Evolutionary conservation across 2,797 vertebrate genomes (phyloP).

Genomic region (Phalanger gymnotis): DNA sequence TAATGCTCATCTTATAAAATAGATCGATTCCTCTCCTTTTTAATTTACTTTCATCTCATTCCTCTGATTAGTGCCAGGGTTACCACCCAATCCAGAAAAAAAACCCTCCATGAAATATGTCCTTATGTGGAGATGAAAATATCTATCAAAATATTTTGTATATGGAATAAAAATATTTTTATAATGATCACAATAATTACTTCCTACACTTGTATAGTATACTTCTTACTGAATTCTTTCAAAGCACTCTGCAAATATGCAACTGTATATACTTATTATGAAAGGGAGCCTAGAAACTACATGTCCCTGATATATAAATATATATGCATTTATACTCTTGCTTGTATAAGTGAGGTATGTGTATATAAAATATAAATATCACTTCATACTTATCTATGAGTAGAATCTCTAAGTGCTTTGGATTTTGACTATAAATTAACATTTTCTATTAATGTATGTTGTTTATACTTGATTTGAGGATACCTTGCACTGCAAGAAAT

Average conservation of each 20-base stretch:
- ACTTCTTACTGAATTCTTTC: background rate
- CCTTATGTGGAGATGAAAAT: conserved; percentile 75
- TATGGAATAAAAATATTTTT: conserved; percentile 71
- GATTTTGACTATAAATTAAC: conserved; percentile 3
- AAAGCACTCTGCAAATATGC: conserved; percentile 61
- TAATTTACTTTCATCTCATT: conserved; percentile 70
- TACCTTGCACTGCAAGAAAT: conserved; percentile 14
- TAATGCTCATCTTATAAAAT: conserved; percentile 22
- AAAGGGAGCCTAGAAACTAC: conserved; percentile 15
- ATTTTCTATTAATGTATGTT: background rate
- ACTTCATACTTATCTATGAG: conserved; percentile 1
- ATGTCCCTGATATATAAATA: background rate
- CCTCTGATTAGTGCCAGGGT: conserved; percentile 61
- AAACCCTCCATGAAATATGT: conserved; percentile 69
- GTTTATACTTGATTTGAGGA: background rate
- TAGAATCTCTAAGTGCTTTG: background rate
- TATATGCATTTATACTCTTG: background rate
- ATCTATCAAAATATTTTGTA: conserved; percentile 78
- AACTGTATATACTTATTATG: conserved; percentile 57
- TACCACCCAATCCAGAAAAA: conserved; percentile 54
- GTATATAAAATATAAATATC: background rate
- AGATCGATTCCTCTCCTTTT: conserved; percentile 53
- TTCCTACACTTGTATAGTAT: conserved; percentile 19
- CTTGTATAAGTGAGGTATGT: background rate
- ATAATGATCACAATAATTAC: conserved; percentile 76